Conservation (phyloP, 2,888 invertebrate species). For the Sipha maydis region DNA sequence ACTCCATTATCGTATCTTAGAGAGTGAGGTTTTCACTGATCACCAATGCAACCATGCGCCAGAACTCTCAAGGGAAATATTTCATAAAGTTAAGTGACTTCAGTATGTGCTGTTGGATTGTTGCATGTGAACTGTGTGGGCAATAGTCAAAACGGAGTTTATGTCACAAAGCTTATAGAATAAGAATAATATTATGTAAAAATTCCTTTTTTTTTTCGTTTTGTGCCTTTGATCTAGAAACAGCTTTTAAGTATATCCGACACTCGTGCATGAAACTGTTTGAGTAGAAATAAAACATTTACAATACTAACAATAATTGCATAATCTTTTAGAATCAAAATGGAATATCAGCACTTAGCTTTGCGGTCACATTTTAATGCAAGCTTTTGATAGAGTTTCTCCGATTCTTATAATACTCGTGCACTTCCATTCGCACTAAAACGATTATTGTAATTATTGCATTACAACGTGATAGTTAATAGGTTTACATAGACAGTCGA, state of each 20-base stretch:
- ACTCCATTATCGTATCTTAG: background rate
- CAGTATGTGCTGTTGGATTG: background rate
- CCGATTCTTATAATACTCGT: background rate
- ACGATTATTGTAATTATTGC: background rate
- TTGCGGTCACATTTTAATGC: background rate
- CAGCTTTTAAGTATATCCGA: constrained; percentile 21
- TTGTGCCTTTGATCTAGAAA: background rate
- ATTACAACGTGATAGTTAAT: background rate
- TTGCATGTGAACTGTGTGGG: background rate
- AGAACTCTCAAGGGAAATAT: background rate
- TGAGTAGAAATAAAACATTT: constrained; percentile 7
- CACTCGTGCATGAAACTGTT: background rate
- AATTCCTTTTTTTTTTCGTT: background rate
- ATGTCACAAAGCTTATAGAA: background rate
- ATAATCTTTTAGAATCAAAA: constrained; percentile 2
- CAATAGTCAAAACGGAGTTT: background rate
- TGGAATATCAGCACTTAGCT: background rate
- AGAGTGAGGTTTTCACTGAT: background rate
- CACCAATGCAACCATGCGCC: background rate
- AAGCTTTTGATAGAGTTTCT: background rate
- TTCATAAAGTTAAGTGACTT: background rate
- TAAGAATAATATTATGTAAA: background rate
- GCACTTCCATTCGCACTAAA: constrained; percentile 4
- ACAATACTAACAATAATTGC: constrained; percentile 38
- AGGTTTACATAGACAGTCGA: background rate